A percentile compares a stretch with the other conserved stretches of the same genome.
Evolutionary conservation across 2,888 invertebrate species (phyloP).

Genomic region (Xestoiulus laeticollis): DNA sequence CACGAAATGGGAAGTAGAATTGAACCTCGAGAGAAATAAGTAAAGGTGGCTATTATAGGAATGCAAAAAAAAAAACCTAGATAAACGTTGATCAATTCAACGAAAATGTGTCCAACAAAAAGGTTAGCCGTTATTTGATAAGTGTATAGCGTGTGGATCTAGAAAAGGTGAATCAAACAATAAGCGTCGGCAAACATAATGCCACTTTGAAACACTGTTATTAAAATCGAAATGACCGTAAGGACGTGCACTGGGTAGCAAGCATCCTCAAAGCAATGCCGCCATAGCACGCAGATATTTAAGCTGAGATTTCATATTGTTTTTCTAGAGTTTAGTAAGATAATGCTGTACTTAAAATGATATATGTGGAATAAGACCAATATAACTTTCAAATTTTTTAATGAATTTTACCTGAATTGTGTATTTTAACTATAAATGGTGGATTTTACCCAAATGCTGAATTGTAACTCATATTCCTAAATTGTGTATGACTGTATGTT

Average conservation of each 20-base stretch:
- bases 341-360: no score
- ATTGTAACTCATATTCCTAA: no score
- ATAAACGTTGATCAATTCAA: background rate
- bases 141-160: background rate
- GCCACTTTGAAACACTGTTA: constrained; percentile 19
- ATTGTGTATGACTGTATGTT: no score
- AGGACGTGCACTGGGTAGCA: background rate
- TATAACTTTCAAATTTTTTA: no score
- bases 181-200: background rate
- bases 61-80: background rate
- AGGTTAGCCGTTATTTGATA: background rate
- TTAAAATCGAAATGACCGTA: background rate
- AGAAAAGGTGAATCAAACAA: background rate
- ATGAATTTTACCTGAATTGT: no score
- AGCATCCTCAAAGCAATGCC: background rate
- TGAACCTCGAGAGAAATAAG: background rate
- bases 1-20: constrained; percentile 19
- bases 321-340: no score
- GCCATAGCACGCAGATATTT: background rate
- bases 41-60: background rate
- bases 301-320: background rate
- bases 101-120: background rate
- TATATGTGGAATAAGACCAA: no score
- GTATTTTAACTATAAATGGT: no score
- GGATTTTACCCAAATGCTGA: no score